Percentiles rank a stretch among this genome's conserved stretches.
Conservation (phyloP, 2,797 vertebrate species). For the Acanthopagrus latus region DNA sequence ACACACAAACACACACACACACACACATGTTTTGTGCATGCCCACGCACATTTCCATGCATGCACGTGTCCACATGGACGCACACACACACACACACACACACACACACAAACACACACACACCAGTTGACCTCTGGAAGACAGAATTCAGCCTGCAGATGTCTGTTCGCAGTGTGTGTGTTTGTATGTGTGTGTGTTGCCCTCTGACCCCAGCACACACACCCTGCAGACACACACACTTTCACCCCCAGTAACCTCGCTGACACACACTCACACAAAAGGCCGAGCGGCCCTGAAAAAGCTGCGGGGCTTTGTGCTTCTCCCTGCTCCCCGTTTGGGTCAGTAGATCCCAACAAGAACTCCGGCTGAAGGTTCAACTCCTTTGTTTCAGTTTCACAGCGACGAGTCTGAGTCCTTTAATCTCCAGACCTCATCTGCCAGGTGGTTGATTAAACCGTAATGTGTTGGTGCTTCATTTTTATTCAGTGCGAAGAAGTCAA, state of each 20-base stretch:
- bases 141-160: conserved; percentile 48
- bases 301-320: background rate
- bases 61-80: background rate
- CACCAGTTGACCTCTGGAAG: conserved; percentile 13
- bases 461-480: no score
- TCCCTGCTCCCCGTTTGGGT: conserved; percentile 23
- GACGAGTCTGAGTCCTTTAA: background rate
- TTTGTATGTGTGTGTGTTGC: conserved; percentile 2
- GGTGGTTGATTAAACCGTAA: background rate
- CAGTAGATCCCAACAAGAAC: background rate
- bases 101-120: conserved; percentile 19
- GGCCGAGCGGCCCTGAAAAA: background rate
- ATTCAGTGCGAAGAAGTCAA: background rate
- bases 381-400: conserved; percentile 1
- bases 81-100: conserved; percentile 10
- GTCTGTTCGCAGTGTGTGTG: conserved; percentile 21
- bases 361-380: background rate
- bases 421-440: background rate
- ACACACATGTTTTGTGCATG: background rate
- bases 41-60: background rate
- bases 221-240: conserved; percentile 37
- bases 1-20: conserved; percentile 16
- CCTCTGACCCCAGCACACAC: conserved; percentile 33
- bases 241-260: background rate
- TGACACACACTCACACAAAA: conserved; percentile 25